Base-by-base conservation (phyloP, 2,113 vertebrate genomes). In the Mola mola region DNA sequence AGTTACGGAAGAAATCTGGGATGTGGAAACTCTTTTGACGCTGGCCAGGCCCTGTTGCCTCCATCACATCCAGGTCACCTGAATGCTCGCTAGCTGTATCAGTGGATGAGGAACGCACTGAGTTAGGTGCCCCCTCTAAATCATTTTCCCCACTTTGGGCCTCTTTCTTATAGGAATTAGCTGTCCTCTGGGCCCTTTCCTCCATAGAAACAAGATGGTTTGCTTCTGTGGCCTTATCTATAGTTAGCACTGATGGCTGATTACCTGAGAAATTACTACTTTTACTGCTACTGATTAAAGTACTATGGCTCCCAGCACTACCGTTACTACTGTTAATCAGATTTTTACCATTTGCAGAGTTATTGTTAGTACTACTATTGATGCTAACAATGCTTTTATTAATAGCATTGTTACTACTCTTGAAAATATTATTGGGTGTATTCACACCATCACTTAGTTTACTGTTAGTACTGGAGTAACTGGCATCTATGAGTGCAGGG, bases 71-170 rank as follows among this genome's bases (percentile, higher is more conserved):
- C 71, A 93, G 74, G 41, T 95, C 94, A 0, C 93, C 90, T 0
- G 94, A 95, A 79, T 94, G 93, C 79, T 96, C 95, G 0, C 94
- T 95, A 58, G 95, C 94, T 24, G 95, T 96, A 57, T 96, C 95
- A 0, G 95, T 95, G 46, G 93, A 94, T 1, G 94, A 94, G 6
- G 94, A 96, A 34, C 93, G 92, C 17, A 87, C 84, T 0, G 93
- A 94, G 64, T 83, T 89, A 31, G 68, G 85, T 81, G 65, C 59
- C 17, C 79, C 88, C 38, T 91, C 89, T 10, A 55, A 65, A 19
- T 92, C 88, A 8, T 82, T 62, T 41, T 85, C 86, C 7, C 67
- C 65, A 31, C 63, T 26, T 17, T 76, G 87, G 58, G 79, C 41
- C 21, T 74, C 67, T 73, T 72, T 84, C 65, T 83, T 74, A 63